Percentiles rank a stretch among this genome's conserved stretches.
phyloP scores from a whole-genome alignment of 2,888 invertebrate species.

The Nomada ruficornis region DNA sequence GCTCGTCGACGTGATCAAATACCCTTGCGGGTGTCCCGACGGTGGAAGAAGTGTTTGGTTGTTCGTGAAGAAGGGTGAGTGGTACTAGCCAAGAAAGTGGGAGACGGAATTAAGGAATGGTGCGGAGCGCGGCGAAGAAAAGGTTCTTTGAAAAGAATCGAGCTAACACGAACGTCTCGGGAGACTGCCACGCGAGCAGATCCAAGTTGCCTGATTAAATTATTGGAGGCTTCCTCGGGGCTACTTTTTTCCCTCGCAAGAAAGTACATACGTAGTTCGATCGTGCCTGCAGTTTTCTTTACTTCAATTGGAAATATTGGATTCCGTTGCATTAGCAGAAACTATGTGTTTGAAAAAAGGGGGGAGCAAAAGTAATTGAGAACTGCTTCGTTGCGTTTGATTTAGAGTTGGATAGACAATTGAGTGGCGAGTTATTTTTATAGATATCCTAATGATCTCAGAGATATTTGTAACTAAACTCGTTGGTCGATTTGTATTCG shows the following conservation, averaged over 20 bases:
- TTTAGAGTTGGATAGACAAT: too few relatives aligned
- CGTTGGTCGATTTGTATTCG: too few relatives aligned
- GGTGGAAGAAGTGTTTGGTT: not conserved
- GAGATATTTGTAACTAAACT: too few relatives aligned
- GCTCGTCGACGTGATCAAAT: not conserved
- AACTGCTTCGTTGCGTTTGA: too few relatives aligned
- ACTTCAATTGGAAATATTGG: too few relatives aligned
- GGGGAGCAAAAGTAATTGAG: too few relatives aligned
- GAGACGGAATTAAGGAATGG: conserved; percentile 11
- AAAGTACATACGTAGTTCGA: too few relatives aligned
- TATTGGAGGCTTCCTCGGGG: conserved; percentile 54
- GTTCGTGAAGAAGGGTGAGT: not conserved
- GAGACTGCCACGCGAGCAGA: conserved; percentile 38
- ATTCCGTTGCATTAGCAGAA: too few relatives aligned
- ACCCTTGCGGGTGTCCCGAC: not conserved
- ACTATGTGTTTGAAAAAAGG: too few relatives aligned
- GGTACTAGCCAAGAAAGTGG: not conserved
- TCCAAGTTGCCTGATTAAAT: conserved; percentile 71
- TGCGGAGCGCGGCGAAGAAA: not conserved
- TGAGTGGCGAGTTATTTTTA: too few relatives aligned
- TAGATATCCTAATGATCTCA: too few relatives aligned
- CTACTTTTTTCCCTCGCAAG: not conserved
- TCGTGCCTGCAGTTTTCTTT: not conserved
- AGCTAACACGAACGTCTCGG: conserved; percentile 23
- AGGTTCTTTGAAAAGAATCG: conserved; percentile 3